Evolutionary conservation across 2,797 vertebrate species (phyloP).

Genomic region (Anguilla megastoma): DNA sequence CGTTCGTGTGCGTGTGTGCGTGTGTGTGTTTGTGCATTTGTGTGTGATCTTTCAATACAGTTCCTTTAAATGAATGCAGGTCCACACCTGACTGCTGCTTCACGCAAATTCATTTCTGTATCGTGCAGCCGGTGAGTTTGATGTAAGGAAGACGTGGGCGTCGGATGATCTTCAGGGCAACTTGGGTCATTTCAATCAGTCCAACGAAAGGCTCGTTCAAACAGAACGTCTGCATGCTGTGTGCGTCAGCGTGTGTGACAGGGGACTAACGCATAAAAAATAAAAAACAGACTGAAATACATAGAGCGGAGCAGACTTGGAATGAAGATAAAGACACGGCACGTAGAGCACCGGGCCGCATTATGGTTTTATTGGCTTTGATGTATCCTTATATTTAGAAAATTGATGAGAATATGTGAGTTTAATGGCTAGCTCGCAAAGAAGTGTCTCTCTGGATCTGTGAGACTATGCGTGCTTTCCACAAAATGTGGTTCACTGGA

Average conservation of each 20-base stretch:
- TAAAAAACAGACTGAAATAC: neutral
- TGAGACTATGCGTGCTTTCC: neutral
- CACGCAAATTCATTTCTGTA: neutral
- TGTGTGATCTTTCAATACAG: neutral
- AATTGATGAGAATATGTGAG: neutral
- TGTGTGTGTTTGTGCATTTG: neutral
- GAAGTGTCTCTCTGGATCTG: neutral
- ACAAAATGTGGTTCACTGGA: neutral
- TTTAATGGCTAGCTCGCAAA: no score
- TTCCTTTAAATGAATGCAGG: neutral
- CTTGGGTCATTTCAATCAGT: neutral
- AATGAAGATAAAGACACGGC: neutral
- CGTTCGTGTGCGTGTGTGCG: no score
- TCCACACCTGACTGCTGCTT: neutral
- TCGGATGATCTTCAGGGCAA: neutral
- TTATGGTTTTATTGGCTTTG: neutral
- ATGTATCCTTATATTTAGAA: neutral
- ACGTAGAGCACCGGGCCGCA: neutral
- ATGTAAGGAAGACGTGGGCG: neutral
- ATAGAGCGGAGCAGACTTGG: neutral
- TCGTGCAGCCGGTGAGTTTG: neutral
- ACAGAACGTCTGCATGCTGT: neutral
- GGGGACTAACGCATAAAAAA: neutral
- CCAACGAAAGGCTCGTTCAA: neutral
- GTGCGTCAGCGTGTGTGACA: neutral